Conservation (phyloP, 2,113 vertebrate genomes). For the Grammomys surdaster region DNA sequence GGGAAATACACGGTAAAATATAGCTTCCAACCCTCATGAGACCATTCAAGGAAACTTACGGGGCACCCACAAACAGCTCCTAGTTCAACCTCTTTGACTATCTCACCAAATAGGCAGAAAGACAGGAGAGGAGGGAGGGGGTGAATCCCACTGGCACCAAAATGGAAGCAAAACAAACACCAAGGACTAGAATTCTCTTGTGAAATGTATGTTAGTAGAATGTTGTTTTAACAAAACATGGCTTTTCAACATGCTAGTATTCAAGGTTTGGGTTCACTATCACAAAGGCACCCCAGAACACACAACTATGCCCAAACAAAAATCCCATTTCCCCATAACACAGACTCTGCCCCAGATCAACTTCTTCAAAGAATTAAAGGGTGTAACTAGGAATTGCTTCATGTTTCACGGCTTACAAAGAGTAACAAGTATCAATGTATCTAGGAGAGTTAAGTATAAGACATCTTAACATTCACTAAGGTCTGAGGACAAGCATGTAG, state of each 20-base stretch:
- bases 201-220: not conserved
- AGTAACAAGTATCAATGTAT: not conserved
- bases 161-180: constrained; percentile 26
- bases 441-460: not conserved
- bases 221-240: constrained; percentile 17
- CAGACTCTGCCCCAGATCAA: not conserved
- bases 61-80: not conserved
- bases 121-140: not conserved
- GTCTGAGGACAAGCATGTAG: not conserved
- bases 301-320: not conserved
- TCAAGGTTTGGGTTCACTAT: not conserved
- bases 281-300: not conserved
- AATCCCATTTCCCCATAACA: not conserved
- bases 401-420: not conserved
- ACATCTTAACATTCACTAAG: not conserved
- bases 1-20: not conserved
- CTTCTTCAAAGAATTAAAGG: not conserved
- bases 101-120: not conserved
- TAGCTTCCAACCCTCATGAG: not conserved
- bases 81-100: not conserved
- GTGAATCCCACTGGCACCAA: not conserved
- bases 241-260: not conserved
- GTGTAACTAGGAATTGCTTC: not conserved
- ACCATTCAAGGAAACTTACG: not conserved
- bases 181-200: not conserved